Percentiles rank a stretch among this genome's conserved stretches.
These are phyloP conservation scores for Apis laboriosa DNA, from an alignment of 1,140 invertebrate species.

Conservation along the genomic window DNA sequence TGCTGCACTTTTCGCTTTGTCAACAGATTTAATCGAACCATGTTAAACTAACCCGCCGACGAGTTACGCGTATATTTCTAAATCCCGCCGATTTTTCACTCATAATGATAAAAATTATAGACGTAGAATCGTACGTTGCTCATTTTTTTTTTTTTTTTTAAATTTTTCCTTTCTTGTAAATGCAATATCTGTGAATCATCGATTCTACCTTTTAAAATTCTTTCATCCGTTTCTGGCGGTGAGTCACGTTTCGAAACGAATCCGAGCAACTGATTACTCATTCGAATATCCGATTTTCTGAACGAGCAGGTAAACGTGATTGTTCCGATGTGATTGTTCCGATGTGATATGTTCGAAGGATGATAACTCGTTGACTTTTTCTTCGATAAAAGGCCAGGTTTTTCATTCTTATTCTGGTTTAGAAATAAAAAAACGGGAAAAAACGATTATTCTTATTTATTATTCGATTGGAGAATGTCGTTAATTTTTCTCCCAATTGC, in stretches of 20 bases:
- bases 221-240: slow-evolving; percentile 9
- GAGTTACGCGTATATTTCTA: too few species aligned
- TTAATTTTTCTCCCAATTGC: too few species aligned
- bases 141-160: too few species aligned
- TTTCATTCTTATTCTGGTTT: background rate
- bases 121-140: too few species aligned
- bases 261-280: slow-evolving; percentile 57
- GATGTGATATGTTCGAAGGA: background rate
- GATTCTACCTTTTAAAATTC: slow-evolving; percentile 17
- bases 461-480: background rate
- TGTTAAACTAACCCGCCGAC: background rate
- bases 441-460: too few species aligned
- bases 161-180: too few species aligned
- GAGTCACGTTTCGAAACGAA: slow-evolving; percentile 34
- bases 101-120: too few species aligned
- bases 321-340: background rate
- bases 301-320: background rate
- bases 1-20: slow-evolving; percentile 4
- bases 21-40: background rate
- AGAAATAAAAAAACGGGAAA: background rate
- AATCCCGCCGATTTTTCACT: background rate
- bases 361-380: background rate
- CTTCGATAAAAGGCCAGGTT: background rate
- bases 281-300: slow-evolving; percentile 16
- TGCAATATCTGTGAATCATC: background rate